These are phyloP conservation scores for Pluvianellus socialis DNA, from an alignment of 2,113 vertebrate species.

Conservation along the genomic window DNA sequence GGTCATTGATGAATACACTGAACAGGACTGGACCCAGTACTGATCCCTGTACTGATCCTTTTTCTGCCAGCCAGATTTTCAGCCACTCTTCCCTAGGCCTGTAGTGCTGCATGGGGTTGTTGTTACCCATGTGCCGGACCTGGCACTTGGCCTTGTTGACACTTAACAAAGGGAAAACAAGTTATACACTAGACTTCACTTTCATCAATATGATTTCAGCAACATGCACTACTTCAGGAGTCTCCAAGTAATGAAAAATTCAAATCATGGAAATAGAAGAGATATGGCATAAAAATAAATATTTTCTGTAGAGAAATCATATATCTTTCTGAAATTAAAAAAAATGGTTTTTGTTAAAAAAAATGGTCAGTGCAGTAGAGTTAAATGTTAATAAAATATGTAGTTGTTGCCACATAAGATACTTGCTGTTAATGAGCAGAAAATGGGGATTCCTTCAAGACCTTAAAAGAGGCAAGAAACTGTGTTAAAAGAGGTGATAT, in stretches of 20 bases:
- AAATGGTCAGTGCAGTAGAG: not conserved
- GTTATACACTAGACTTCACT: not conserved
- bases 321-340: not conserved
- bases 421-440: not conserved
- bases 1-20: too few relatives aligned
- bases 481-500: not conserved
- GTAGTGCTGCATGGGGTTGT: too few relatives aligned
- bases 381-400: not conserved
- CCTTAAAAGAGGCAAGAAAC: not conserved
- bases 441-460: not conserved
- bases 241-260: not conserved
- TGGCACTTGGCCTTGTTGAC: too few relatives aligned
- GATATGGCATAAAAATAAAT: not conserved
- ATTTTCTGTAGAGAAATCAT: not conserved
- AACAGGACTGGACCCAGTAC: too few relatives aligned
- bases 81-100: too few relatives aligned
- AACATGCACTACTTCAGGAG: not conserved
- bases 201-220: not conserved
- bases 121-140: too few relatives aligned
- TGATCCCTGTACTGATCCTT: too few relatives aligned
- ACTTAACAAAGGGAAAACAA: not conserved
- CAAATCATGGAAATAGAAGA: not conserved
- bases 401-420: not conserved
- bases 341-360: fast-evolving
- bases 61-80: too few relatives aligned